Conservation (phyloP, 2,113 vertebrate genomes). For the Dermatemys mawii region DNA sequence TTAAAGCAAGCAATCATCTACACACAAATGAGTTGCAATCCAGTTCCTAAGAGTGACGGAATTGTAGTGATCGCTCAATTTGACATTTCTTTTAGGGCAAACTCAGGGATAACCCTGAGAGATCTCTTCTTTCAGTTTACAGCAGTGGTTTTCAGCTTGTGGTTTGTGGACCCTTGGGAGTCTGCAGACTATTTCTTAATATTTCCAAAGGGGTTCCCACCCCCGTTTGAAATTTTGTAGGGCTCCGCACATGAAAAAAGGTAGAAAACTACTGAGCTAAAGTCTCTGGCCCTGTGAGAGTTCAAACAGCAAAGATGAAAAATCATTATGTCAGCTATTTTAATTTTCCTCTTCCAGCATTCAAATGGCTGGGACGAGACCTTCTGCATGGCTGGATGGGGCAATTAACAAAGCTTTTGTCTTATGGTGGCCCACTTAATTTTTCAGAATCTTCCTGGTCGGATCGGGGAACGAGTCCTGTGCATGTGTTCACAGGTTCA, state of each 20-base stretch:
- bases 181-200: not conserved
- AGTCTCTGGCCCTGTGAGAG: not conserved
- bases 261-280: not conserved
- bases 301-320: not conserved
- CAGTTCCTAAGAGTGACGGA: not conserved
- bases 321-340: not conserved
- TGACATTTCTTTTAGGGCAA: not conserved
- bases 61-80: not conserved
- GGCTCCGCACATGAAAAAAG: not conserved
- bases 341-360: not conserved
- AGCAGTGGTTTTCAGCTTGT: not conserved
- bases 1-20: not conserved
- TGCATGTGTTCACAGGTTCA: not conserved
- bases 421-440: not conserved
- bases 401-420: not conserved
- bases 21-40: not conserved
- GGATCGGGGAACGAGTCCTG: not conserved
- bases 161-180: not conserved
- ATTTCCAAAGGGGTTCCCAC: not conserved
- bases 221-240: not conserved
- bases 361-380: too few species aligned
- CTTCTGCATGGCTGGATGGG: not conserved
- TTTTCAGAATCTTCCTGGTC: not conserved
- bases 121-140: not conserved
- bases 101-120: not conserved